Percentiles rank a stretch among this genome's conserved stretches.
These are phyloP conservation scores for Trigoniulus corallinus DNA, from an alignment of 1,140 invertebrate species.

Conservation along the genomic window DNA sequence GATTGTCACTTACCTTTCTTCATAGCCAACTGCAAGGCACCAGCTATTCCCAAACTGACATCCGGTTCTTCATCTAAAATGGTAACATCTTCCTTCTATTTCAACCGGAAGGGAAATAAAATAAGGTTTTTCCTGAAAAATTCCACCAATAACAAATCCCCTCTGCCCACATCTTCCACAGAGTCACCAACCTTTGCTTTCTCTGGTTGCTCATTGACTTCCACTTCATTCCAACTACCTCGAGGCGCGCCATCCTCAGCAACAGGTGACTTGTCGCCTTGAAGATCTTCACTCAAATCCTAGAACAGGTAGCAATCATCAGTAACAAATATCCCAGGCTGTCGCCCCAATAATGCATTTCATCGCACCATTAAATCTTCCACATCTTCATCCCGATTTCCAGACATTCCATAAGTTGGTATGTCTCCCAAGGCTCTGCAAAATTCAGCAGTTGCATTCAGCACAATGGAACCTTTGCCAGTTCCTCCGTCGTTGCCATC, in stretches of 20 bases:
- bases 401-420: conserved; percentile 71
- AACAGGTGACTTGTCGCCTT: conserved; percentile 15
- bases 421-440: conserved; percentile 90
- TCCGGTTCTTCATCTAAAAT: conserved; percentile 91
- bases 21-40: conserved; percentile 76
- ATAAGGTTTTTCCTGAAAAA: too few species aligned
- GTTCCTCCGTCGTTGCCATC: too few species aligned
- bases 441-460: conserved; percentile 93
- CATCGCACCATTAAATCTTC: conserved; percentile 57
- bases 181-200: conserved; percentile 18
- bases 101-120: conserved; percentile 25
- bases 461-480: conserved; percentile 39
- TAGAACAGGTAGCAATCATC: neutral
- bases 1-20: conserved; percentile 63
- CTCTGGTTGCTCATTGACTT: conserved; percentile 33
- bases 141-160: too few species aligned
- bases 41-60: conserved; percentile 76
- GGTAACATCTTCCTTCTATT: conserved; percentile 15
- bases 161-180: too few species aligned
- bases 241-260: conserved; percentile 27
- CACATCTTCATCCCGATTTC: conserved; percentile 65
- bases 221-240: conserved; percentile 54
- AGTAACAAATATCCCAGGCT: neutral
- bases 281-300: neutral
- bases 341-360: neutral